Base-by-base conservation (phyloP, 2,113 vertebrate genomes). In the Muntiacus muntjak region DNA sequence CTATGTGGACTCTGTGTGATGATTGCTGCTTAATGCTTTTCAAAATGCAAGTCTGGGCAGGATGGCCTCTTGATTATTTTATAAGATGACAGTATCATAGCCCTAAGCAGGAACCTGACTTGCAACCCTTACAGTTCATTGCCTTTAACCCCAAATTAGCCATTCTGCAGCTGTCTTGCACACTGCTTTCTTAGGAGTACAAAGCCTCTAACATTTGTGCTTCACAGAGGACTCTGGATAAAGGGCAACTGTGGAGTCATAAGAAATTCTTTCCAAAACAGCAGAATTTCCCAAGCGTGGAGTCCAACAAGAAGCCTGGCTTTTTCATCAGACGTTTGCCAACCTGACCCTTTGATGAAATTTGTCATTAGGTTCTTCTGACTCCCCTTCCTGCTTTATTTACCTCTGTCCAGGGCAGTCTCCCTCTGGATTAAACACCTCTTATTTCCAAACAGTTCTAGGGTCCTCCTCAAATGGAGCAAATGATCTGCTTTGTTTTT, bases 31-130 rank as follows among this genome's bases (percentile, higher is more conserved):
- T 97, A 81, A 81, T 81, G 94, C 93, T 94, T 96, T 95, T 93
- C 78, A 83, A 64, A 89, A 91, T 81, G 71, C 98, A 97, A 96
- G 98, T 97, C 97, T 94, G 94, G 97, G 89, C 98, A 98, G n/a
- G 95, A 89, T 93, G 91, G 78, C 86, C 93, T 97, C 97, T 91
- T 23, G 25, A 79, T 96, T 89, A 86, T 94, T 95, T 94, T 67
- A 84, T 95, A 83, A 97, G 97, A 92, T 23, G 5, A 86, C 50
- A 92, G 98, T 97, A 97, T 98, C 98, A 16, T 97, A 89, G 97
- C 97, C 97, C 54, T 84, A 94, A 96, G 97, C 96, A 92, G 62
- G 83, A 93, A 57, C 64, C 26, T 50, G 62, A 58, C 28, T 97
- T 91, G 71, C 54, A 96, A 30, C n/a, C 86, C 57, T 47, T 67